Conservation (phyloP, 1,140 invertebrate genomes). For the Drosophila nebulosa region DNA sequence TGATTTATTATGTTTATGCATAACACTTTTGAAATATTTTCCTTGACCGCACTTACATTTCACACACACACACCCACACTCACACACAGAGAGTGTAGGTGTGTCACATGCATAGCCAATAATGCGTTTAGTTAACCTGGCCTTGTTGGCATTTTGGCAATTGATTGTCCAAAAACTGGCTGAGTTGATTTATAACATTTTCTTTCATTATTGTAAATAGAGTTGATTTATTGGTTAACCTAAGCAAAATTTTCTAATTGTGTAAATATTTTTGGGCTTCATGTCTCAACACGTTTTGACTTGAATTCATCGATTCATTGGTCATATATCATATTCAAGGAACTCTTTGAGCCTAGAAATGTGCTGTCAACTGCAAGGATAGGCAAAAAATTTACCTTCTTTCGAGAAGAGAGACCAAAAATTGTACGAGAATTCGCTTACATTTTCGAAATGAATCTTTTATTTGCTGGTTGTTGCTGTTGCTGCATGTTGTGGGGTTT, state of each 20-base stretch:
- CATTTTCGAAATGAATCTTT: conserved; percentile 22
- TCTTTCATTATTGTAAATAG: conserved; percentile 14
- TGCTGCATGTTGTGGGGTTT: conserved; percentile 12
- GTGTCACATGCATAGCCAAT: conserved; percentile 5
- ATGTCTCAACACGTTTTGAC: conserved; percentile 25
- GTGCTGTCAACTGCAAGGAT: conserved; percentile 39
- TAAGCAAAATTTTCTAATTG: conserved; percentile 38
- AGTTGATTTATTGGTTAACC: conserved; percentile 39
- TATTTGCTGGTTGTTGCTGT: not conserved
- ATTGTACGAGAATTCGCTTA: conserved; percentile 23
- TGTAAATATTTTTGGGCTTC: conserved; percentile 32
- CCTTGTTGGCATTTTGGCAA: conserved; percentile 16
- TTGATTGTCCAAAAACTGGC: conserved; percentile 21
- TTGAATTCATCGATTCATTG: conserved; percentile 27
- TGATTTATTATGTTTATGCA: too few relatives aligned
- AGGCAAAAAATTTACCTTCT: conserved; percentile 29
- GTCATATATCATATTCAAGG: not conserved
- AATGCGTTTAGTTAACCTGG: conserved; percentile 1
- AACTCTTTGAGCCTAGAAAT: conserved; percentile 16
- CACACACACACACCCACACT: not conserved
- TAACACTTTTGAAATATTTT: too few relatives aligned
- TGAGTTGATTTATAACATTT: conserved; percentile 24
- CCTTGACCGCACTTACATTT: not conserved
- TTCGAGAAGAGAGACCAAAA: not conserved
- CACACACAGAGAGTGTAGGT: not conserved